These are phyloP conservation scores for Madoqua kirkii DNA, from an alignment of 2,113 vertebrate species.

Conservation along the genomic window DNA sequence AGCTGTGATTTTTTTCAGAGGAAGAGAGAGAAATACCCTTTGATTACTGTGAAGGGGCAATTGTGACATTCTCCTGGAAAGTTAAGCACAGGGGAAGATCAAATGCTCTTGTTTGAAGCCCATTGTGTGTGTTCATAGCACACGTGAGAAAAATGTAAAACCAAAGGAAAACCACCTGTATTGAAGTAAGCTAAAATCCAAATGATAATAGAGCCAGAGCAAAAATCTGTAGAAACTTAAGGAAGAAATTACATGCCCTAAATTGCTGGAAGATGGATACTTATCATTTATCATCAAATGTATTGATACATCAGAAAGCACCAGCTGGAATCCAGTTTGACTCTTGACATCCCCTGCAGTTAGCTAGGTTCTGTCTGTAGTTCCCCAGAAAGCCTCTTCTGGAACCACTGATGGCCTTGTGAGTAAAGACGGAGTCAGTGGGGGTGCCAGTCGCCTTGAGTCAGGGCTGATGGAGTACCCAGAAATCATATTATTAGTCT, in stretches of 20 bases:
- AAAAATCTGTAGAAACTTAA: conserved; percentile 2
- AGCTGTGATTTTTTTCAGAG: conserved; percentile 44
- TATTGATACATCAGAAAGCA: background rate
- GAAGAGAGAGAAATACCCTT: conserved; percentile 48
- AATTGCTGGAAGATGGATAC: background rate
- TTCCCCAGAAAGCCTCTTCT: background rate
- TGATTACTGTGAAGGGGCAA: conserved; percentile 61
- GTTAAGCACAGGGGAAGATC: conserved; percentile 54
- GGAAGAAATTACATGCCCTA: background rate
- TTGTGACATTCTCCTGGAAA: conserved; percentile 38
- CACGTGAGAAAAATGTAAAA: conserved; percentile 43
- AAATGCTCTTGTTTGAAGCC: conserved; percentile 50
- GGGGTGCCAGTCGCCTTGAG: background rate
- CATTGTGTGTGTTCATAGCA: conserved; percentile 36
- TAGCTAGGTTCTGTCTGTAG: background rate
- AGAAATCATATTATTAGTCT: background rate
- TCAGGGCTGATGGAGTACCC: background rate
- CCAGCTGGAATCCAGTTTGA: background rate
- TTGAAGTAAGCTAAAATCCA: conserved; percentile 12
- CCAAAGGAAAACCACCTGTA: background rate
- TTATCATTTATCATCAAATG: background rate
- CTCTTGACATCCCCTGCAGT: background rate
- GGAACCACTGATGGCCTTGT: background rate
- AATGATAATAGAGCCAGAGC: background rate
- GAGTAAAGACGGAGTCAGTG: background rate